These are phyloP conservation scores for Colletes collaris DNA, from an alignment of 2,888 invertebrate genomes.

Conservation along the genomic window DNA sequence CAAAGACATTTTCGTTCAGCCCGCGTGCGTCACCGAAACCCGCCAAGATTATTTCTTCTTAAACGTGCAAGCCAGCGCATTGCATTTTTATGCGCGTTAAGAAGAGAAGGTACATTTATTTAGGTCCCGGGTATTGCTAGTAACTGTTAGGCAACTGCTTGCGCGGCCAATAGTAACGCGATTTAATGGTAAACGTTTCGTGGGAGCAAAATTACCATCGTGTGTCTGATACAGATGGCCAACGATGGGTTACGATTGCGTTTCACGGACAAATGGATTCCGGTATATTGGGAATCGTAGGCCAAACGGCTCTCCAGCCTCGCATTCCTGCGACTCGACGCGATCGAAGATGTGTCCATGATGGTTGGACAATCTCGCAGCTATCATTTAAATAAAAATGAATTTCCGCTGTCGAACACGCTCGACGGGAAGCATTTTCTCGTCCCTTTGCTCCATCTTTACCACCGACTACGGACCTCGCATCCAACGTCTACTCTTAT, in stretches of 20 bases:
- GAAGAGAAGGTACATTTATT: too few relatives aligned
- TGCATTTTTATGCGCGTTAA: too few relatives aligned
- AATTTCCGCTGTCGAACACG: too few relatives aligned
- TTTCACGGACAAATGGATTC: conserved; percentile 48
- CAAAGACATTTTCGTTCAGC: conserved; percentile 51
- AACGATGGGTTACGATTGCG: conserved; percentile 39
- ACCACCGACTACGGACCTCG: neutral
- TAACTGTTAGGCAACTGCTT: conserved; percentile 30
- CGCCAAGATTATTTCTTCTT: conserved; percentile 43
- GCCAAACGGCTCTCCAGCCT: neutral
- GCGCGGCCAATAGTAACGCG: conserved; percentile 34
- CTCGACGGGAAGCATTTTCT: neutral
- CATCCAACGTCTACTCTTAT: conserved; percentile 39
- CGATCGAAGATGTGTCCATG: too few relatives aligned
- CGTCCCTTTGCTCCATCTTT: neutral
- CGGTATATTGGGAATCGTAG: conserved; percentile 13
- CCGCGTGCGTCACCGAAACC: conserved; percentile 28
- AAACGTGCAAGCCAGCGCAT: neutral
- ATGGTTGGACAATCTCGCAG: too few relatives aligned
- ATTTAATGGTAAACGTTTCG: conserved; percentile 57
- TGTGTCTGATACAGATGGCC: neutral
- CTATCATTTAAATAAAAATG: too few relatives aligned
- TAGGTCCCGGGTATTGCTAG: conserved; percentile 1
- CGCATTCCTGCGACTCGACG: conserved; percentile 7
- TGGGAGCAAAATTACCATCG: conserved; percentile 33